Conservation (phyloP, 2,888 invertebrate species). For the Invenusta paracnida region DNA sequence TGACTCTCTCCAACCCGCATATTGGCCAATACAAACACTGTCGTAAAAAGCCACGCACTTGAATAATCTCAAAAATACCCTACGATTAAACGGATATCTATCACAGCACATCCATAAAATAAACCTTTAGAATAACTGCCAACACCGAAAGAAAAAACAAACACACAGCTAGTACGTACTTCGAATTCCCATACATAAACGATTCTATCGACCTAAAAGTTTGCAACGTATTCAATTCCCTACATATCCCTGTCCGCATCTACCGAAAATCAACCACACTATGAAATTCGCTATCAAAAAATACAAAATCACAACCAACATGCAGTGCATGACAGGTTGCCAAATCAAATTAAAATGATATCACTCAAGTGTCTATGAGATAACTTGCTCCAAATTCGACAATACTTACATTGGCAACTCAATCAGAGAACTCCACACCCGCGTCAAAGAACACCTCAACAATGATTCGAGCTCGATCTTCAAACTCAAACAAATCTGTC, state of each 20-base stretch:
- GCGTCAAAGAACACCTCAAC: neutral
- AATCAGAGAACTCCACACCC: conserved; percentile 21
- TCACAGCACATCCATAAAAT: neutral
- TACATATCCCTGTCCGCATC: neutral
- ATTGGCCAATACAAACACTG: neutral
- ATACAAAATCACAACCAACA: neutral
- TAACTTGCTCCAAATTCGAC: neutral
- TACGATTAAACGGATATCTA: neutral
- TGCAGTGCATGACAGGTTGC: conserved; percentile 3
- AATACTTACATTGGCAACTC: neutral
- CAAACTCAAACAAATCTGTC: conserved; percentile 3
- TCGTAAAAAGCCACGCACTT: neutral
- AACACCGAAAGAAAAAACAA: neutral
- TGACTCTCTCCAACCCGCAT: neutral
- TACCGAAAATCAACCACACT: neutral
- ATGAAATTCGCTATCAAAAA: neutral
- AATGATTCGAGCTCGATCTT: conserved; percentile 10
- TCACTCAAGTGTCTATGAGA: neutral
- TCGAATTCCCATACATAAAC: neutral
- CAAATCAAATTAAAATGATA: neutral
- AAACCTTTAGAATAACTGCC: neutral
- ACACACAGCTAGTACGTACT: neutral
- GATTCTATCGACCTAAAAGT: neutral
- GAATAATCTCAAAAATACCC: neutral
- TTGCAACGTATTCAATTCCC: neutral